phyloP scores from a whole-genome alignment of 1,140 invertebrate species.

The Megalopta genalis region DNA sequence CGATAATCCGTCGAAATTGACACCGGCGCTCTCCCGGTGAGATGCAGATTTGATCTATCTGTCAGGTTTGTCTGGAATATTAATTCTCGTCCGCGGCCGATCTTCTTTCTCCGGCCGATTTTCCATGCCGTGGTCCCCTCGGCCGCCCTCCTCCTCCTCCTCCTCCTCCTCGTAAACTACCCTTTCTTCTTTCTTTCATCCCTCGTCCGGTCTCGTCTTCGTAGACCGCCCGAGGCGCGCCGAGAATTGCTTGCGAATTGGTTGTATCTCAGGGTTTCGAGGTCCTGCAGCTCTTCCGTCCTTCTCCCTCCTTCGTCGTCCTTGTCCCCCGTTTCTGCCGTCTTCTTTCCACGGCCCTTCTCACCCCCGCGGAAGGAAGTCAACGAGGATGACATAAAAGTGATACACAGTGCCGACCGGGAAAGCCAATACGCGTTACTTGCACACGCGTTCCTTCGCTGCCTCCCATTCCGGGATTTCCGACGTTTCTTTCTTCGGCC shows the following conservation, averaged over 20 bases:
- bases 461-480: neutral
- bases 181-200: neutral
- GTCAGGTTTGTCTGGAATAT: constrained; percentile 79
- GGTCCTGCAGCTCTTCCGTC: constrained; percentile 46
- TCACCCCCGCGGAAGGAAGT: constrained; percentile 53
- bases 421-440: constrained; percentile 29
- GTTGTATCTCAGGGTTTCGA: constrained; percentile 64
- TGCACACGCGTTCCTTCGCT: neutral
- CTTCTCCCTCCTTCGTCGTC: neutral
- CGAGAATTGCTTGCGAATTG: constrained; percentile 74
- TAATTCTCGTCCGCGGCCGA: constrained; percentile 71
- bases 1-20: constrained; percentile 77
- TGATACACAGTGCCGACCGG: constrained; percentile 34
- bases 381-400: constrained; percentile 40
- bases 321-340: neutral
- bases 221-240: constrained; percentile 66
- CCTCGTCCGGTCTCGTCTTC: constrained; percentile 39
- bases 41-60: constrained; percentile 79
- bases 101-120: constrained; percentile 54
- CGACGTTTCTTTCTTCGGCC: neutral
- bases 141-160: constrained; percentile 36
- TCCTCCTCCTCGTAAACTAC: neutral
- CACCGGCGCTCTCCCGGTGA: constrained; percentile 72
- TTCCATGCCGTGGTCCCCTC: constrained; percentile 48
- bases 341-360: too few relatives aligned